These are phyloP conservation scores for Tragelaphus eurycerus DNA, from an alignment of 2,797 vertebrate species.

Conservation along the genomic window DNA sequence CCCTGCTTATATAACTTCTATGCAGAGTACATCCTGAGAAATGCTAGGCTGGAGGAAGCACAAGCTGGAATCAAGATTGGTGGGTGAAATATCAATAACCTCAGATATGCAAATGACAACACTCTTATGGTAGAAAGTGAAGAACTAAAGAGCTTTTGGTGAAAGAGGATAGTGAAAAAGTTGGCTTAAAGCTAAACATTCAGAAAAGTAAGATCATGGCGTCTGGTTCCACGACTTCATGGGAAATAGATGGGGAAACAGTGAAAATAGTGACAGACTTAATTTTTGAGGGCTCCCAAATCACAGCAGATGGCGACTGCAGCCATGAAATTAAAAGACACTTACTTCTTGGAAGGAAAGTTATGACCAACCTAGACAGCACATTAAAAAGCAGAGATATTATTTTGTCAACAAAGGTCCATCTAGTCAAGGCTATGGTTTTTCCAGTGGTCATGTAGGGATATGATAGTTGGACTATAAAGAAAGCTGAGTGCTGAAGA, in stretches of 20 bases:
- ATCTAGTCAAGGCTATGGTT: not conserved
- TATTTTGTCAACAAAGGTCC: not conserved
- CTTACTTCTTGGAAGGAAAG: not conserved
- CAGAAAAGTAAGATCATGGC: not conserved
- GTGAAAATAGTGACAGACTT: not conserved
- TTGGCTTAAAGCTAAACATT: not conserved
- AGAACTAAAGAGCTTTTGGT: not conserved
- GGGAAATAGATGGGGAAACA: not conserved
- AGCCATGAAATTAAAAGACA: not conserved
- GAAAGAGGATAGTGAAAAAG: not conserved
- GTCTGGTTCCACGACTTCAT: not conserved
- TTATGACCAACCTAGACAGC: not conserved
- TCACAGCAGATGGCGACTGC: not conserved
- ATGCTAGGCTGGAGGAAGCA: rapidly evolving
- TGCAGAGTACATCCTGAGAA: not conserved
- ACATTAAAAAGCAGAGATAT: not conserved
- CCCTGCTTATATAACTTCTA: not conserved
- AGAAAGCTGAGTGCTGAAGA: rapidly evolving
- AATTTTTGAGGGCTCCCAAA: not conserved
- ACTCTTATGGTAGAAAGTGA: rapidly evolving
- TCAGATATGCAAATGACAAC: not conserved
- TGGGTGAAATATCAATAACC: not conserved
- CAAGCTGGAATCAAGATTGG: not conserved
- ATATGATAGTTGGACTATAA: not conserved
- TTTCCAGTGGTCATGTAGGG: not conserved